phyloP scores from a whole-genome alignment of 2,113 vertebrate species.

The Garra rufa region DNA sequence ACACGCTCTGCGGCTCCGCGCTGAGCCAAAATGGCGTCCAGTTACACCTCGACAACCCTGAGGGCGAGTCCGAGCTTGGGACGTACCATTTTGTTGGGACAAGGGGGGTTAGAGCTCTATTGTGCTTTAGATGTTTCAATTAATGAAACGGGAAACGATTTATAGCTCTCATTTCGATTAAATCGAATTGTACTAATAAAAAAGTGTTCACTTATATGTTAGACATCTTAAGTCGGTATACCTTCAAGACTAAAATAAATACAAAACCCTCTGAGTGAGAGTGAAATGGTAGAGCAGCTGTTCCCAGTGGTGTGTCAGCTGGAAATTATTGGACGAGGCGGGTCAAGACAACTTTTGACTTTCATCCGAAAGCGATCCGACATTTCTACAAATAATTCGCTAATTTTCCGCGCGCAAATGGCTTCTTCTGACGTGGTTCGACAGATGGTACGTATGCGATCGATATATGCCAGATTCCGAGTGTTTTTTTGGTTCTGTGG shows the following conservation, averaged over 20 bases:
- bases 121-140: background rate
- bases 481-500: background rate
- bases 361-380: conserved; percentile 48
- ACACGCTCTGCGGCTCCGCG: accelerated
- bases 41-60: conserved; percentile 52
- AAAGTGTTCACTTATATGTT: background rate
- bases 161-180: background rate
- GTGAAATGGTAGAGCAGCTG: background rate
- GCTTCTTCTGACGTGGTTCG: conserved; percentile 75
- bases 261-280: background rate
- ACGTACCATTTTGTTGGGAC: conserved; percentile 34
- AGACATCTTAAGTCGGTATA: background rate
- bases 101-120: background rate
- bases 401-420: conserved; percentile 60
- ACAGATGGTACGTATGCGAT: conserved; percentile 68
- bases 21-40: conserved; percentile 55
- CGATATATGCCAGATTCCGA: background rate
- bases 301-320: conserved; percentile 28
- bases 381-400: conserved; percentile 12
- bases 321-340: conserved; percentile 42
- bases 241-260: no score
- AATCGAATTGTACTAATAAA: accelerated
- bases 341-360: conserved; percentile 60
- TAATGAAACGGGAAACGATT: background rate
- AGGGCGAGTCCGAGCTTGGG: background rate